Percentiles rank a stretch among this genome's conserved stretches.
phyloP scores from a whole-genome alignment of 2,113 vertebrate species.

The Ornithorhynchus anatinus region DNA sequence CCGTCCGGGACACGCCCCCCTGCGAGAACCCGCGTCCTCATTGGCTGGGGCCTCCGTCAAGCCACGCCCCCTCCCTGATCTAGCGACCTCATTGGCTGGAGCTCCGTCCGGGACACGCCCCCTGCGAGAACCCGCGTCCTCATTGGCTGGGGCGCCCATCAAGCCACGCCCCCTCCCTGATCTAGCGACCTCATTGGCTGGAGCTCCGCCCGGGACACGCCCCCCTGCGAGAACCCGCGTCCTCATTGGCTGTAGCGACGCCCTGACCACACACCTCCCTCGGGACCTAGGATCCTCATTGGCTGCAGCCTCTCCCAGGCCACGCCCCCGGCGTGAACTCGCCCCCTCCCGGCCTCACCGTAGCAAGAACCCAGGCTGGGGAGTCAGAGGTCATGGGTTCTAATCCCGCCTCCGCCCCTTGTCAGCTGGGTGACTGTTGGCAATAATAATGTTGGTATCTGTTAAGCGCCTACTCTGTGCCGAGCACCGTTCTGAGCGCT shows the following conservation, averaged over 20 bases:
- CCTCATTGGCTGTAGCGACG: neutral
- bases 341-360: neutral
- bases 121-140: accelerated
- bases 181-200: too few species aligned
- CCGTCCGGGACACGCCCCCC: neutral
- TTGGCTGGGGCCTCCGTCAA: accelerated
- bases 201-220: too few species aligned
- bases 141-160: too few species aligned
- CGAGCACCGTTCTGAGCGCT: too few species aligned
- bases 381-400: too few species aligned
- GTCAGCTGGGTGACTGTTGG: too few species aligned
- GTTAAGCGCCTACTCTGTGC: too few species aligned
- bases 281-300: accelerated
- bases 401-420: too few species aligned
- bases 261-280: neutral
- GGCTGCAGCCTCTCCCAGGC: accelerated
- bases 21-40: neutral
- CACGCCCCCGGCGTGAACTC: neutral
- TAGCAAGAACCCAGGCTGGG: neutral
- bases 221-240: neutral
- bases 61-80: neutral
- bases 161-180: too few species aligned
- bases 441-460: too few species aligned
- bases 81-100: neutral
- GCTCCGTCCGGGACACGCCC: neutral